Evolutionary conservation across 2,113 vertebrate genomes (phyloP), one percentile per base, ranked within the genome.

Genomic region (Xenus cinereus): DNA sequence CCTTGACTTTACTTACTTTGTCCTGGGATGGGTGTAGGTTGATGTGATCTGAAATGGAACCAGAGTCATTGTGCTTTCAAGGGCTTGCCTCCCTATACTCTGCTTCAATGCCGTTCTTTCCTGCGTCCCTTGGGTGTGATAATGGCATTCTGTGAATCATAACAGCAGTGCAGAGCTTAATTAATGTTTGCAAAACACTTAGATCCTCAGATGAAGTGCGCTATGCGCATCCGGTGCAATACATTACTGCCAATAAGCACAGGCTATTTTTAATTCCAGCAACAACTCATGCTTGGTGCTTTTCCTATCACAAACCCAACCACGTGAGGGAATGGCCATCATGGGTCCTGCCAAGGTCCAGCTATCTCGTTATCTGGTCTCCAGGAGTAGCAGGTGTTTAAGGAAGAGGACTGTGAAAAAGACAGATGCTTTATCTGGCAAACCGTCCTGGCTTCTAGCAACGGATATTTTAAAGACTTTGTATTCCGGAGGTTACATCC

Each of bases 131-230:
- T 94, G 96, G 94, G 90, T 96, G 90, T 95, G 91, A 95, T 91
- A 93, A 95, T 95, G 48, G 48, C 76, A 90, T 93, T 96, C 97
- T 82, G 69, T 94, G 88, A 93, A 89, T 97, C 86, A 46, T 84
- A 95, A 84, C 88, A 92, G 95, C 77, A 85, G 82, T 81, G 76
- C 93, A 94, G 85, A 92, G 82, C 93, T 97, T 97, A 95, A 96
- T 95, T 96, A 95, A 89, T 95, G 92, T 95, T 97, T 96, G 92
- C 91, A 93, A 95, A 97, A 84, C 89, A 87, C 62, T 95, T 76
- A 73, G 77, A 92, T 97, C 71, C 59, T 94, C 81, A 89, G 77
- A 79, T 87, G 86, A 93, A 87, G 77, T 89, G 69, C 78, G 87
- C 69, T 91, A 14, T 92, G 78, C 82, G 89, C 73, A 89, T 89